Evolutionary conservation across 2,888 invertebrate genomes (phyloP).

Genomic region (Acleris laterana): DNA sequence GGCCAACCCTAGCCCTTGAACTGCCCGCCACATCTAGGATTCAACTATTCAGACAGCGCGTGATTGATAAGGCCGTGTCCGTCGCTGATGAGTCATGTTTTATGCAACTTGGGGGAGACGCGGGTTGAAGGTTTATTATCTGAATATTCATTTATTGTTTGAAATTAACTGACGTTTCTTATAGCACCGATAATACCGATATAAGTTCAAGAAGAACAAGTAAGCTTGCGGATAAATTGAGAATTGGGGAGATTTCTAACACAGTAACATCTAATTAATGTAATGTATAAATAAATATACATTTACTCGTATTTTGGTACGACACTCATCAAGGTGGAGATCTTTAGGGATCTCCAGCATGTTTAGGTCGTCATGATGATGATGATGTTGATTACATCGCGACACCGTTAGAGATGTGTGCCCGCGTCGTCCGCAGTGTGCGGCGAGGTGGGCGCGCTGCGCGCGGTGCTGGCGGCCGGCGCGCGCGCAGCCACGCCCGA

Average conservation of each 20-base stretch:
- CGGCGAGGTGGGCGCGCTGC: constrained; percentile 94
- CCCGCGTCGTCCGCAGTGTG: constrained; percentile 87
- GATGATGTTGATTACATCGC: neutral
- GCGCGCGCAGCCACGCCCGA: constrained; percentile 95
- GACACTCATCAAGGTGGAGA: no score
- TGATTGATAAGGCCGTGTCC: constrained; percentile 55
- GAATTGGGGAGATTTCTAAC: no score
- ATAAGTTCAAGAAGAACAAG: no score
- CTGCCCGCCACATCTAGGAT: constrained; percentile 78
- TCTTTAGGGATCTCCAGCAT: no score
- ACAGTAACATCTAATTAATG: no score
- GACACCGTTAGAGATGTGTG: no score
- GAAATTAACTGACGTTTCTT: no score
- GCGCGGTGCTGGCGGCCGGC: constrained; percentile 92
- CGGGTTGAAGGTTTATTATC: constrained; percentile 34
- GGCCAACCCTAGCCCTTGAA: constrained; percentile 92
- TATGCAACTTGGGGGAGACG: constrained; percentile 45
- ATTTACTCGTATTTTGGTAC: no score
- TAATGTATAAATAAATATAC: no score
- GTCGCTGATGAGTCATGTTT: constrained; percentile 51
- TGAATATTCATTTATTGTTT: no score
- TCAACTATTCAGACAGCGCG: constrained; percentile 48
- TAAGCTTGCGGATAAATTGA: no score
- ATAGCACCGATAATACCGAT: no score
- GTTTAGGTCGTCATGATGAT: neutral